A percentile compares a stretch with the other conserved stretches of the same genome.
Evolutionary conservation across 2,113 vertebrate species (phyloP).

Genomic region (Pelecanoides urinatrix): DNA sequence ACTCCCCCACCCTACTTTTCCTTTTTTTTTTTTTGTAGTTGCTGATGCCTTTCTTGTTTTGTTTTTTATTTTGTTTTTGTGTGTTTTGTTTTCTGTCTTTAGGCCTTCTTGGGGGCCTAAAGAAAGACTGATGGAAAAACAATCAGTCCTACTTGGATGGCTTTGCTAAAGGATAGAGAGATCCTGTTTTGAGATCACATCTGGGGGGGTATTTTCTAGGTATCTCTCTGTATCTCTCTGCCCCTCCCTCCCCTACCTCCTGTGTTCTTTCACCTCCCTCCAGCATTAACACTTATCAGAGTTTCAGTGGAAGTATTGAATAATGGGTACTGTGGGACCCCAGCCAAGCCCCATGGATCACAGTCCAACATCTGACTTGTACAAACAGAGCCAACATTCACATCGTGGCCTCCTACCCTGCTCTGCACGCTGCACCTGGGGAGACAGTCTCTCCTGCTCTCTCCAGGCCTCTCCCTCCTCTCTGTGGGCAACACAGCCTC

Average conservation of each 20-base stretch:
- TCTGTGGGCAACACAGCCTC: neutral
- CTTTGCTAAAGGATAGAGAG: neutral
- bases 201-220: neutral
- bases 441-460: neutral
- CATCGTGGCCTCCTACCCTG: neutral
- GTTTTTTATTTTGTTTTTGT: neutral
- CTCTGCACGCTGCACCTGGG: accelerated
- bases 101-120: neutral
- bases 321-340: neutral
- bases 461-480: neutral
- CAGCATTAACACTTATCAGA: neutral
- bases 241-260: neutral
- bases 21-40: neutral
- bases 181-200: neutral
- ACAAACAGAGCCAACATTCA: neutral
- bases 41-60: neutral
- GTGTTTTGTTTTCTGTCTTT: neutral
- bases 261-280: neutral
- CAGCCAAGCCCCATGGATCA: neutral
- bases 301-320: neutral
- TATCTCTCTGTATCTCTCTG: neutral
- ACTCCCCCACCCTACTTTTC: neutral
- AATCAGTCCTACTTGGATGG: neutral
- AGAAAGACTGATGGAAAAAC: neutral
- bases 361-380: neutral